Conservation (phyloP, 2,888 invertebrate genomes). For the Sphaeridia pumilis region DNA sequence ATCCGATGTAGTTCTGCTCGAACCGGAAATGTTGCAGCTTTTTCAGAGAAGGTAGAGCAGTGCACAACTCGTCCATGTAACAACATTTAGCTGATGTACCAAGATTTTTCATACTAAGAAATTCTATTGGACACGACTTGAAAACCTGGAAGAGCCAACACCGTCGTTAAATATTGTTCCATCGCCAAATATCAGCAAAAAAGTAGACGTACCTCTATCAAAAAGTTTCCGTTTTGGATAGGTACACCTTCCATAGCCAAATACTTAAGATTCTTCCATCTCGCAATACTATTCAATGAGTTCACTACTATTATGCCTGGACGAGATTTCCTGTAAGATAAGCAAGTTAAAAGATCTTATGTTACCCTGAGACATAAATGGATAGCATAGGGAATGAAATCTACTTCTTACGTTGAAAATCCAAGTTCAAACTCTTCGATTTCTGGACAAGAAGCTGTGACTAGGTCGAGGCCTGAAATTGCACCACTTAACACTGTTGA, state of each 20-base stretch:
- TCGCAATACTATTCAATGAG: constrained; percentile 18
- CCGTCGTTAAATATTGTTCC: neutral
- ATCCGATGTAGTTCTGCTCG: constrained; percentile 1
- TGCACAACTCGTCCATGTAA: constrained; percentile 21
- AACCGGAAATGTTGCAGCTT: constrained; percentile 26
- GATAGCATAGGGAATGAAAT: neutral
- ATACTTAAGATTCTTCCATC: constrained; percentile 23
- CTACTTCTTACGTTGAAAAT: constrained; percentile 15
- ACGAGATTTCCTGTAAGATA: constrained; percentile 17
- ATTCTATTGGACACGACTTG: constrained; percentile 19
- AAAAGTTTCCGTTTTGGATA: constrained; percentile 26
- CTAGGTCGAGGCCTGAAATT: constrained; percentile 22
- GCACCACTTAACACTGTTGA: constrained; percentile 4
- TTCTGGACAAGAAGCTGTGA: constrained; percentile 18
- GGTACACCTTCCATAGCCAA: constrained; percentile 26
- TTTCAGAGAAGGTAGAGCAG: constrained; percentile 20
- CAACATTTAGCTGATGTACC: constrained; percentile 26
- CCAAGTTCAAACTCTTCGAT: constrained; percentile 31
- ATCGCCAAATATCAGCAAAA: neutral
- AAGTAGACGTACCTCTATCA: constrained; percentile 10
- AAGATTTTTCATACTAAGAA: constrained; percentile 22
- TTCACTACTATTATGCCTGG: constrained; percentile 20
- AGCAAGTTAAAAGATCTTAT: neutral
- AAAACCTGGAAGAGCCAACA: constrained; percentile 4
- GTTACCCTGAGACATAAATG: neutral